These are phyloP conservation scores for Brevimyrus niger DNA, from an alignment of 2,113 vertebrate genomes.

Conservation along the genomic window DNA sequence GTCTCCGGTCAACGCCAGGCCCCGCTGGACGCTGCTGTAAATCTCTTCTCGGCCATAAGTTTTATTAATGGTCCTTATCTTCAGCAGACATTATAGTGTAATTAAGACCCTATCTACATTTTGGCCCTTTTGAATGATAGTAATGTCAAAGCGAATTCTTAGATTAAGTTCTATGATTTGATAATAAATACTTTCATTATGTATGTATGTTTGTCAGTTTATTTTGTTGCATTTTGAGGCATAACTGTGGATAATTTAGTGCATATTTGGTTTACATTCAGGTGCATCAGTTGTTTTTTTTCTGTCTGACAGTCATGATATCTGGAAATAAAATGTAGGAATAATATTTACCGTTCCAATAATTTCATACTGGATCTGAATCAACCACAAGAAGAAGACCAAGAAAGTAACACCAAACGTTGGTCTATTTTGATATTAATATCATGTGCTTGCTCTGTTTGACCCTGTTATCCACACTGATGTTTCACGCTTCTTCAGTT, in stretches of 20 bases:
- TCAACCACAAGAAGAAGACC: constrained; percentile 25
- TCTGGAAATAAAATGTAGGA: not conserved
- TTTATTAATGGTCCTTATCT: not conserved
- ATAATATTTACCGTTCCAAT: not conserved
- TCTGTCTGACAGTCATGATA: not conserved
- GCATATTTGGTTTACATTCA: not conserved
- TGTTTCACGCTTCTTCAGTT: not conserved
- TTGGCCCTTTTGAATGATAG: not conserved
- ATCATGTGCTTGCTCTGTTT: constrained; percentile 35
- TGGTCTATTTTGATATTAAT: constrained; percentile 50
- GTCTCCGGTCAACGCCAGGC: not conserved
- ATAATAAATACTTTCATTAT: constrained; percentile 7
- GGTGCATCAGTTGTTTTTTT: not conserved
- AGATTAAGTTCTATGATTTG: not conserved
- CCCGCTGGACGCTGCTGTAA: not conserved
- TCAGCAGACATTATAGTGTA: not conserved
- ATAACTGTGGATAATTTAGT: not conserved
- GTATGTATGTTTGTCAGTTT: not conserved
- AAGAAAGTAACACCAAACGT: not conserved
- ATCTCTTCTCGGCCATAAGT: not conserved
- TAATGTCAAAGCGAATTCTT: not conserved
- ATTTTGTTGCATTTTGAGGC: not conserved
- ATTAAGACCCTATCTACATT: not conserved
- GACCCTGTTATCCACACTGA: not conserved
- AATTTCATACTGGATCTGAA: constrained; percentile 23